Evolutionary conservation across 1,140 invertebrate genomes (phyloP), one percentile per base, ranked within the genome.

Genomic region (Chironomus striatipennis): DNA sequence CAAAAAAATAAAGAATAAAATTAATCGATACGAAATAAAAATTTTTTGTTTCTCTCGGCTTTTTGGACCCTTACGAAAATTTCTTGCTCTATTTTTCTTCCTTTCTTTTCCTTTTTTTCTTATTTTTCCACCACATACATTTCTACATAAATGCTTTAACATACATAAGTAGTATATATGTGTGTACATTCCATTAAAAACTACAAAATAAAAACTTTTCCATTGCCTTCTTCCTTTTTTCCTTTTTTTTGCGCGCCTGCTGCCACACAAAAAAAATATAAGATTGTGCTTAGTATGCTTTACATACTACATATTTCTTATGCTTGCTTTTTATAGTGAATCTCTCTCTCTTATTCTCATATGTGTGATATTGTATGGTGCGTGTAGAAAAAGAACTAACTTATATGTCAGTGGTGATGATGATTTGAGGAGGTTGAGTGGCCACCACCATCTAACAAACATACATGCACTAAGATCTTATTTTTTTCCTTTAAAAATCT

Each of bases 151-250:
- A 20, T 20, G n/a, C 4, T 17, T 67, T 20, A 67, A 67, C 18
- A 47, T 57, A 57, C 12, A 15, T 57, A 57, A 57, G 47, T 57
- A 57, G 47, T 57, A 10, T 70, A 17, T 17, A 70, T 70, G 17
- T 70, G 65, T 70, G 18, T 21, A 17, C 18, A 8, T 70, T 20
- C 65, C 65, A 70, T 70, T 70, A 70, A 70, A 70, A 70, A 70
- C 17, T 70, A 70, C 20, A 70, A 70, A 70, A 70, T 70, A 70
- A 70, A 70, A 70, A 70, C 65, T 20, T 70, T 67, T 70, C 18
- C 65, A 18, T 70, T 70, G n/a, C 20, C 18, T 70, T 70, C n/a
- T 70, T 70, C 18, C 20, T 21, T 70, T 67, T 8, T 67, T 70
- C n/a, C 17, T n/a, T 17, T 47, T 57, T 57, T 57, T 57, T 57